These are phyloP conservation scores for Agrotis puta DNA, from an alignment of 2,888 invertebrate genomes.

Conservation along the genomic window DNA sequence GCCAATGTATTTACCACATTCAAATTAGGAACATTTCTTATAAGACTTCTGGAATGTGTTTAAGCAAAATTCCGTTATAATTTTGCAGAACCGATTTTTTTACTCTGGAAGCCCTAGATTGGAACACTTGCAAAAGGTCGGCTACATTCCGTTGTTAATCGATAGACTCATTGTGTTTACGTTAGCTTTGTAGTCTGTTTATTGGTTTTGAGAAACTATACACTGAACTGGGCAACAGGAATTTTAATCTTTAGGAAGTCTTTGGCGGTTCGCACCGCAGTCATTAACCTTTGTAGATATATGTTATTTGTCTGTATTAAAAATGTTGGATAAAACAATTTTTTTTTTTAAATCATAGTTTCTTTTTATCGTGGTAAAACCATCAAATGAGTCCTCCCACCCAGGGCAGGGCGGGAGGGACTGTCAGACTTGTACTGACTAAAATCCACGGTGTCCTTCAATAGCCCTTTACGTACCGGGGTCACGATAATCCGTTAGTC, in stretches of 20 bases:
- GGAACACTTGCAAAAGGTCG: slow-evolving; percentile 48
- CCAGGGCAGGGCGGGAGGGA: too few relatives aligned
- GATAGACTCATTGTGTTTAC: slow-evolving; percentile 51
- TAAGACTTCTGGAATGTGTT: slow-evolving; percentile 14
- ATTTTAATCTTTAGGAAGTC: neutral
- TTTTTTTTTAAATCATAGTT: neutral
- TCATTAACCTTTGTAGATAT: neutral
- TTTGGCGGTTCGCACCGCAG: slow-evolving; percentile 2
- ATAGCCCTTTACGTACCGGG: too few relatives aligned
- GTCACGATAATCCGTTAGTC: too few relatives aligned
- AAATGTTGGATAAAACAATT: neutral
- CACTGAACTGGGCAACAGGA: slow-evolving; percentile 5
- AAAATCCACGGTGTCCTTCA: too few relatives aligned
- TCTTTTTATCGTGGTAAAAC: too few relatives aligned
- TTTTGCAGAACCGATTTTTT: slow-evolving; percentile 26
- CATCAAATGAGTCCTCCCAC: too few relatives aligned
- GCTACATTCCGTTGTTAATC: slow-evolving; percentile 54
- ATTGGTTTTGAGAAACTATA: slow-evolving; percentile 32
- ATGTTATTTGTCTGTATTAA: neutral
- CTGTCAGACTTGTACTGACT: too few relatives aligned
- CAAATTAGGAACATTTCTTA: slow-evolving; percentile 18
- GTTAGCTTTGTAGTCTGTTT: slow-evolving; percentile 22
- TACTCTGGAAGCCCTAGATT: slow-evolving; percentile 56
- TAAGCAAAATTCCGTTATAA: slow-evolving; percentile 29
- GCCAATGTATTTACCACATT: slow-evolving; percentile 39